Evolutionary conservation across 2,888 invertebrate species (phyloP).

Genomic region (Caenorhabditis angaria): DNA sequence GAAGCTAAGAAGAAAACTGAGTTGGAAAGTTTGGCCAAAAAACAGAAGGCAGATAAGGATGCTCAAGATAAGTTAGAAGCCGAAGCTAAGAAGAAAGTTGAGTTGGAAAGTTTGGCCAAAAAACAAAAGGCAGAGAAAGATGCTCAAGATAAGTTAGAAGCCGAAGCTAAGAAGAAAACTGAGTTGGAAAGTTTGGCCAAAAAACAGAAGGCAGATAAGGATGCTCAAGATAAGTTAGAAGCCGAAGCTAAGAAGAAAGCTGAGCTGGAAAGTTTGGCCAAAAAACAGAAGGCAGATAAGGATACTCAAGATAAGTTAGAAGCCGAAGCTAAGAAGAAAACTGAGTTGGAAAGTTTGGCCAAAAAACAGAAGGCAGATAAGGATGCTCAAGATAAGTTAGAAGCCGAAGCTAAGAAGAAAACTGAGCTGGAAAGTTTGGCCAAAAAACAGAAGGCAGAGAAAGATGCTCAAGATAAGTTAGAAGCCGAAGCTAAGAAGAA

Average conservation of each 20-base stretch:
- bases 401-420: constrained; percentile 25
- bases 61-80: no score
- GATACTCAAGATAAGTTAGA: no score
- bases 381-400: constrained; percentile 10
- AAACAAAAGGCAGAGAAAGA: constrained; percentile 10
- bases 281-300: constrained; percentile 10
- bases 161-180: neutral
- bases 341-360: constrained; percentile 17
- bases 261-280: neutral
- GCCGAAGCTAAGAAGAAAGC: constrained; percentile 21
- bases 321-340: constrained; percentile 13
- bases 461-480: neutral
- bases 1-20: constrained; percentile 9
- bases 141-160: no score
- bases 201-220: constrained; percentile 15
- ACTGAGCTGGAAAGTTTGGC: neutral
- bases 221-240: constrained; percentile 14
- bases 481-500: constrained; percentile 3
- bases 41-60: neutral
- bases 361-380: constrained; percentile 12
- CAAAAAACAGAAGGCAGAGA: constrained; percentile 8
- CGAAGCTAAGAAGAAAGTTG: constrained; percentile 5
- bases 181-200: constrained; percentile 13
- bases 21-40: no score
- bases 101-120: no score